Evolutionary conservation across 1,140 invertebrate genomes (phyloP).

Genomic region (Formica exsecta): DNA sequence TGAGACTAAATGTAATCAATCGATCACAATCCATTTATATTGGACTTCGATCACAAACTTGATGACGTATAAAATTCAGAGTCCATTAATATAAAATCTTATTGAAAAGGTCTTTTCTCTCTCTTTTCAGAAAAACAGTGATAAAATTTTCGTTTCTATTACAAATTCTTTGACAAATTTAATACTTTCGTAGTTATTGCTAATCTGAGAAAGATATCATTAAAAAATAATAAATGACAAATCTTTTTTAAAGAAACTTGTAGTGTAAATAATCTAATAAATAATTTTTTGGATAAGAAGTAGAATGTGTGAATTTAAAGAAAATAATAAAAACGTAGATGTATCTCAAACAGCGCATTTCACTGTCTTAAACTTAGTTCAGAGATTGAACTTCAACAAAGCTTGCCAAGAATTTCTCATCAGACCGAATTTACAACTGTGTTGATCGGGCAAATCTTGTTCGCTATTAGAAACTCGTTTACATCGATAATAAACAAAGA

Average conservation of each 20-base stretch:
- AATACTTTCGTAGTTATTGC: neutral
- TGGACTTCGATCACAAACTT: slow-evolving; percentile 34
- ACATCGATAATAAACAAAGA: neutral
- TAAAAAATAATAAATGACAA: neutral
- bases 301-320: neutral
- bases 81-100: neutral
- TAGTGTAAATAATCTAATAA: neutral
- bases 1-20: slow-evolving; percentile 2
- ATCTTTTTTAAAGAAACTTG: neutral
- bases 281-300: neutral
- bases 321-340: slow-evolving; percentile 1
- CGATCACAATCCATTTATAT: slow-evolving; percentile 11
- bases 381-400: neutral
- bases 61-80: neutral
- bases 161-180: neutral
- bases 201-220: neutral
- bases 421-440: slow-evolving; percentile 16
- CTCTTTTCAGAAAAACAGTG: neutral
- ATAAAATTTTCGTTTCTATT: slow-evolving; percentile 23
- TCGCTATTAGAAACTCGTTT: neutral
- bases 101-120: neutral
- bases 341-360: neutral
- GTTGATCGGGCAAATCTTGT: neutral
- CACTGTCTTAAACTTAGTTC: slow-evolving; percentile 1
- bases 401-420: slow-evolving; percentile 7